A percentile compares a stretch with the other conserved stretches of the same genome.
These are phyloP conservation scores for Ptilorrhoa leucosticta DNA, from an alignment of 2,113 vertebrate genomes.

Conservation along the genomic window DNA sequence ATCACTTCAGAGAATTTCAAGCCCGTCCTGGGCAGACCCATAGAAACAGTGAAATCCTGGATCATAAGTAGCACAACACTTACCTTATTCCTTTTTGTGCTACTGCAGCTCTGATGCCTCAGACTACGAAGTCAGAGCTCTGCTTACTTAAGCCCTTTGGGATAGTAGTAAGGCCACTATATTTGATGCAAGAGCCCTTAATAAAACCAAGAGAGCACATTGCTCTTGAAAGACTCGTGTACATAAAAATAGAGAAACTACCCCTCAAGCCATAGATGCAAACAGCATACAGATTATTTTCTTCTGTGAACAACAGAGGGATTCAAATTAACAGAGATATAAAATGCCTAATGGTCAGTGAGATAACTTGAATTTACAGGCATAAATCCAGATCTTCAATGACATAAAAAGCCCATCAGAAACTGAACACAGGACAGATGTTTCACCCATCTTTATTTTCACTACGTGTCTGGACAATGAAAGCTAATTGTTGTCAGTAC, in stretches of 20 bases:
- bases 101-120: background rate
- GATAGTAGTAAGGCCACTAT: background rate
- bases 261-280: background rate
- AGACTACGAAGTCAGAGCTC: background rate
- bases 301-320: background rate
- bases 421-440: background rate
- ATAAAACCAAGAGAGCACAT: constrained; percentile 14
- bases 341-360: background rate
- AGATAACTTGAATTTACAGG: background rate
- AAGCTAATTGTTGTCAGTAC: background rate
- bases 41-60: background rate
- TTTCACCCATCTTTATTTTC: background rate
- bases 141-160: background rate
- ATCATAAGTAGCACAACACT: background rate
- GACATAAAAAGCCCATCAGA: background rate
- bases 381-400: background rate
- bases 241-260: background rate
- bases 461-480: background rate
- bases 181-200: constrained; percentile 6
- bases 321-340: background rate
- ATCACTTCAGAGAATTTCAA: background rate
- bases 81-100: background rate
- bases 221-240: background rate
- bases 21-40: background rate
- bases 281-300: constrained; percentile 16